These are phyloP conservation scores for Nipponia nippon DNA, from an alignment of 2,113 vertebrate genomes.

Conservation along the genomic window DNA sequence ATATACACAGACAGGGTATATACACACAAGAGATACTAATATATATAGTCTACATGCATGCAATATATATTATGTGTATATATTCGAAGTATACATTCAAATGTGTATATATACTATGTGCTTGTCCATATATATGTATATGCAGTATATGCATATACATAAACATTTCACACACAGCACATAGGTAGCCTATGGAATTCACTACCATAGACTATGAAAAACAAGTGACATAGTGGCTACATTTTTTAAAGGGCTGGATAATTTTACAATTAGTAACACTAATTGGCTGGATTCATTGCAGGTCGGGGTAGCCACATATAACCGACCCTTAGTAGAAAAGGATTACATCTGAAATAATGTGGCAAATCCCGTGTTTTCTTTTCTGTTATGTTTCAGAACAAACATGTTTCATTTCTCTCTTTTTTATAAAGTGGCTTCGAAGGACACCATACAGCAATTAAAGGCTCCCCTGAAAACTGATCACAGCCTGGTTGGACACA, in stretches of 20 bases:
- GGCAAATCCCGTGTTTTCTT: neutral
- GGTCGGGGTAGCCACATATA: neutral
- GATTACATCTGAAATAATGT: neutral
- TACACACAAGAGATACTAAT: neutral
- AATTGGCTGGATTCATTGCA: neutral
- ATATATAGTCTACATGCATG: neutral
- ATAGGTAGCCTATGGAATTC: neutral
- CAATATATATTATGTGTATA: neutral
- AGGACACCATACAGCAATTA: neutral
- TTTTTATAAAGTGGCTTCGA: neutral
- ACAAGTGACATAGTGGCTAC: neutral
- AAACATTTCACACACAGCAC: neutral
- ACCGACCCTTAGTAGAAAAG: neutral
- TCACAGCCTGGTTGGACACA: neutral
- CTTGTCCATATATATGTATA: neutral
- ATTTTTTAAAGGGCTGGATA: neutral
- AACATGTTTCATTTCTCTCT: neutral
- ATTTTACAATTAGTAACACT: neutral
- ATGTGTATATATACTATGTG: neutral
- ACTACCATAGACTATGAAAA: neutral
- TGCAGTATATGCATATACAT: neutral
- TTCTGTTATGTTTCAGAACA: neutral
- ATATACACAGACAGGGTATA: neutral
- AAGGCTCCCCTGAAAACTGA: neutral
- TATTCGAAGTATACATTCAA: neutral